phyloP scores from a whole-genome alignment of 1,140 invertebrate species.

The Drosophila albomicans region DNA sequence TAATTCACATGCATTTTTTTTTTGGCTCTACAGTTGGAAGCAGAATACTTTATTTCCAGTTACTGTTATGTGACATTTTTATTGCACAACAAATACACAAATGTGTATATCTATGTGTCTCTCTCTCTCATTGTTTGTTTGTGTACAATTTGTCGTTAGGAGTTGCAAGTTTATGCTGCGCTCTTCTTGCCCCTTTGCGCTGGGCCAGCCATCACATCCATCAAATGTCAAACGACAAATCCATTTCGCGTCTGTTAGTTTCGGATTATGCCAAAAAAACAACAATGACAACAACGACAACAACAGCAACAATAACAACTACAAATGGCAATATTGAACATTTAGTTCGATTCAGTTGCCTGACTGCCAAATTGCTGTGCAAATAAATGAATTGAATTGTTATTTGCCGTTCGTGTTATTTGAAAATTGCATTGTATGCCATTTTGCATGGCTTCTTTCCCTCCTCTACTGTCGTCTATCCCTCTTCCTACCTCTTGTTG shows the following conservation, averaged over 20 bases:
- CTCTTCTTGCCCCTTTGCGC: not conserved
- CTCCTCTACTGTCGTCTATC: not conserved
- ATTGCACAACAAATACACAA: conserved; percentile 14
- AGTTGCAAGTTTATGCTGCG: not conserved
- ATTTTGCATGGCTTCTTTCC: conserved; percentile 44
- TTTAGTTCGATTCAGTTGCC: conserved; percentile 45
- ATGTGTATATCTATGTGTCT: not conserved
- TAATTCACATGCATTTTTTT: conserved; percentile 40
- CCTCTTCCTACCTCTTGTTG: not conserved
- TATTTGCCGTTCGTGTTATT: conserved; percentile 75
- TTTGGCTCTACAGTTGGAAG: not conserved
- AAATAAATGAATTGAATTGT: conserved; percentile 79
- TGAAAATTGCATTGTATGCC: conserved; percentile 61
- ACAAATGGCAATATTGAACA: conserved; percentile 45
- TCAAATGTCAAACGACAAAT: conserved; percentile 75
- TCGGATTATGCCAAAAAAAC: conserved; percentile 66
- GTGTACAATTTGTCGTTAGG: conserved; percentile 25
- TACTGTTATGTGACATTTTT: conserved; percentile 38
- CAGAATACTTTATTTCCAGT: conserved; percentile 24
- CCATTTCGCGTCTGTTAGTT: conserved; percentile 72
- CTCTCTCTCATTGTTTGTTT: not conserved
- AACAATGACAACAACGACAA: conserved; percentile 36
- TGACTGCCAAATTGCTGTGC: conserved; percentile 52
- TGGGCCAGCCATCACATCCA: conserved; percentile 59
- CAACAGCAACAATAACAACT: conserved; percentile 51